Percentiles rank a stretch among this genome's conserved stretches.
These are phyloP conservation scores for Panagrolaimus sp. DNA, from an alignment of 1,140 invertebrate genomes.

Conservation along the genomic window DNA sequence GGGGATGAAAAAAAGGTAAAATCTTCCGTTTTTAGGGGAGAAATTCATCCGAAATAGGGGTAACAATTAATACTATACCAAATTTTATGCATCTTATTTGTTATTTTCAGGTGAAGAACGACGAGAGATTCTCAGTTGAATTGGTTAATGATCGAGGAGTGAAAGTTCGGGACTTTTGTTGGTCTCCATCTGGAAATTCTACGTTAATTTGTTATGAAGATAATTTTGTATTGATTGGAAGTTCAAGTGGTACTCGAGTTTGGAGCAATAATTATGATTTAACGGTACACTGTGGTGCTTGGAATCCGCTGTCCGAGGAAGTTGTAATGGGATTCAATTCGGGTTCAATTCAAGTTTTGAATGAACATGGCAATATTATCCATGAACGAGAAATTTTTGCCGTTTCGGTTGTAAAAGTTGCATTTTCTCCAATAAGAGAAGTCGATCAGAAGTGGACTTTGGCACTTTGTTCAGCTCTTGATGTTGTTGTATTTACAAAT, in stretches of 20 bases:
- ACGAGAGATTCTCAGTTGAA: conserved; percentile 96
- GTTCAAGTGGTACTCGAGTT: conserved; percentile 89
- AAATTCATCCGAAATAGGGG: too few species aligned
- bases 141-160: conserved; percentile 82
- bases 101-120: too few species aligned
- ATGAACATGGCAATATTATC: conserved; percentile 52
- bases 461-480: conserved; percentile 45
- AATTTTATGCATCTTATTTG: too few species aligned
- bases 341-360: conserved; percentile 53
- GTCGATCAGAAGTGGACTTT: conserved; percentile 50
- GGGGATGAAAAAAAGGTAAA: too few species aligned
- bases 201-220: conserved; percentile 86
- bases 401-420: conserved; percentile 33
- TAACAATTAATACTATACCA: too few species aligned
- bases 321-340: conserved; percentile 61
- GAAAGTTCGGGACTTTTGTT: conserved; percentile 77
- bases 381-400: conserved; percentile 49
- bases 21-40: too few species aligned
- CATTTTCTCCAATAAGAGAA: conserved; percentile 41
- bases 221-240: conserved; percentile 63
- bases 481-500: conserved; percentile 54
- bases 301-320: conserved; percentile 94
- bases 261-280: conserved; percentile 95
- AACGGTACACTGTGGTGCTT: conserved; percentile 87
- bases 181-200: conserved; percentile 96